phyloP scores from a whole-genome alignment of 1,140 invertebrate genomes.

The Heliconius hermathena region DNA sequence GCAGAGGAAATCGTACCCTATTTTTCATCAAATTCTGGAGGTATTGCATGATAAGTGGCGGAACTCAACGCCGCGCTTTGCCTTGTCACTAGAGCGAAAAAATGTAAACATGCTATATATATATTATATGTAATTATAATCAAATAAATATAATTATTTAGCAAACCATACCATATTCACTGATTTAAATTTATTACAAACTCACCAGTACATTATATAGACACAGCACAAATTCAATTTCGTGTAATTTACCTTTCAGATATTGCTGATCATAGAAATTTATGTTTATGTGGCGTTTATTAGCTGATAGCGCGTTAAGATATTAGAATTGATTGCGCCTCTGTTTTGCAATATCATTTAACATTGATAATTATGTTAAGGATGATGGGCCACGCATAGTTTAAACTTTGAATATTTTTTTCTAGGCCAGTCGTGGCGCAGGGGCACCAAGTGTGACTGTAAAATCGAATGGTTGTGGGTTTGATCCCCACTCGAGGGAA shows the following conservation, averaged over 20 bases:
- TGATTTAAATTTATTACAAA: conserved; percentile 1
- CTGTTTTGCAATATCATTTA: not conserved
- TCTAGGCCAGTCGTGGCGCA: too few species aligned
- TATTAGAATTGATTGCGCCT: conserved; percentile 4
- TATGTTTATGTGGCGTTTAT: conserved; percentile 14
- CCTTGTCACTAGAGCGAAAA: too few species aligned
- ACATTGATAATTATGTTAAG: not conserved
- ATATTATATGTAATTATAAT: not conserved
- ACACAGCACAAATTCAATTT: conserved; percentile 14
- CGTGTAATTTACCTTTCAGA: conserved; percentile 8
- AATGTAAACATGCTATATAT: too few species aligned
- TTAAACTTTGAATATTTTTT: too few species aligned
- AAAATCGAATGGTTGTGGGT: too few species aligned
- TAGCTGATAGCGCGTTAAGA: conserved; percentile 8
- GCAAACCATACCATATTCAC: not conserved
- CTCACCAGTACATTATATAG: not conserved
- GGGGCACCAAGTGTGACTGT: too few species aligned
- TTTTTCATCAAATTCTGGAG: too few species aligned
- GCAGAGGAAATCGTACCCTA: too few species aligned
- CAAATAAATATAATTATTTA: not conserved
- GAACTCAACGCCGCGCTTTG: too few species aligned
- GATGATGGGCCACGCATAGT: not conserved
- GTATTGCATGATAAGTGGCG: too few species aligned
- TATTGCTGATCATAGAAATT: not conserved
- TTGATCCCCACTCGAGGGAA: too few species aligned